Conservation (phyloP, 35 echinoderm and acorn worm species). For the Lytechinus variegatus region DNA sequence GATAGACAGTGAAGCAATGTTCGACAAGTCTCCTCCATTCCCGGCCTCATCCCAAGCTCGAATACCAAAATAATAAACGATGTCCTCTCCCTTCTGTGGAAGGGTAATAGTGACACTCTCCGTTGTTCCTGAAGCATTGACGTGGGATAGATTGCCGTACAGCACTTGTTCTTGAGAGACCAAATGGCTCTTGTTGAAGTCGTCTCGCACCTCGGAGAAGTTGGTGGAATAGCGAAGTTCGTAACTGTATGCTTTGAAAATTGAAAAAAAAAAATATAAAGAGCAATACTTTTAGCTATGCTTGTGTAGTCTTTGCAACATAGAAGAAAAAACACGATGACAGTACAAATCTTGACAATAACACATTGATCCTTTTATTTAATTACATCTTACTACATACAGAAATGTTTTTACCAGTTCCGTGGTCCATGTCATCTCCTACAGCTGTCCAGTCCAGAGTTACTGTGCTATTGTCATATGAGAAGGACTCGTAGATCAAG, state of each 20-base stretch:
- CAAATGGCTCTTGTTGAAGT: neutral
- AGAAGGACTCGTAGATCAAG: neutral
- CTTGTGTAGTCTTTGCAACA: no score
- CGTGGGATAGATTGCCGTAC: neutral
- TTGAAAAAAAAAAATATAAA: neutral
- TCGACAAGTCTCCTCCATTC: neutral
- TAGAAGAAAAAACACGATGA: no score
- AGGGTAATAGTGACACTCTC: neutral
- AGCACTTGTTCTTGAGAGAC: neutral
- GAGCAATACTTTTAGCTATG: no score
- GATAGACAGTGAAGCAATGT: neutral
- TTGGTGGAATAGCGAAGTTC: neutral
- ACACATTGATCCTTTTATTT: neutral
- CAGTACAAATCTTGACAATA: neutral
- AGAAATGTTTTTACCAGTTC: constrained; percentile 23
- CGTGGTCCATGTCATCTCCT: constrained; percentile 43
- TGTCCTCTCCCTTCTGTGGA: neutral
- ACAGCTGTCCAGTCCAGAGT: constrained; percentile 29
- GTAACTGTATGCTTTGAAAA: neutral
- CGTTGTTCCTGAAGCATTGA: neutral
- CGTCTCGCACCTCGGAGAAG: neutral
- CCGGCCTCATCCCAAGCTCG: constrained; percentile 25
- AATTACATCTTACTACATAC: neutral
- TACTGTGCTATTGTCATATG: constrained; percentile 33
- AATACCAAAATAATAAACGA: constrained; percentile 9